Evolutionary conservation across 2,797 vertebrate genomes (phyloP).

Genomic region (Pantherophis alleghaniensis): DNA sequence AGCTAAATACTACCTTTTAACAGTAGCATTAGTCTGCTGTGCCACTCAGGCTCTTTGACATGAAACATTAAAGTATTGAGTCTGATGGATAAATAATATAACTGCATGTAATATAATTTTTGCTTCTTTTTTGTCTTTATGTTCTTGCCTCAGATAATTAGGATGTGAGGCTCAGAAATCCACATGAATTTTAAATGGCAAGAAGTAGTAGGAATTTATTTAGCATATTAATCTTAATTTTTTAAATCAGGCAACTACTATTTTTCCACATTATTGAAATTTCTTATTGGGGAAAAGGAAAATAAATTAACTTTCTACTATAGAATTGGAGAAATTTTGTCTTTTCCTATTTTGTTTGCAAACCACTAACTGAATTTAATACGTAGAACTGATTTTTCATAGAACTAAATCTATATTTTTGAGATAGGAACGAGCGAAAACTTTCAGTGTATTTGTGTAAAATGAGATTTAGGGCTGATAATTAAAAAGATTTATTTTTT

Average conservation of each 20-base stretch:
- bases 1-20: too few relatives aligned
- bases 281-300: not conserved
- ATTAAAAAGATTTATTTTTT: constrained; percentile 6
- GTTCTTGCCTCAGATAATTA: not conserved
- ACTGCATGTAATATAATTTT: not conserved
- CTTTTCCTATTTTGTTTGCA: not conserved
- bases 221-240: not conserved
- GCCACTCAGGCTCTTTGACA: not conserved
- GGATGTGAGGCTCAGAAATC: not conserved
- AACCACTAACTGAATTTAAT: too few relatives aligned
- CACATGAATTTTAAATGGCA: not conserved
- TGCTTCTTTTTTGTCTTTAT: not conserved
- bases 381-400: not conserved
- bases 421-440: rapidly evolving
- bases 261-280: not conserved
- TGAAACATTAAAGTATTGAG: not conserved
- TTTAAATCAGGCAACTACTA: not conserved
- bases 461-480: not conserved
- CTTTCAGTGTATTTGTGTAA: not conserved
- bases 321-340: not conserved
- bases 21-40: too few relatives aligned
- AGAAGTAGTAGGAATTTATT: not conserved
- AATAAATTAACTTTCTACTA: not conserved
- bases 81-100: not conserved
- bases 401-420: not conserved